A percentile compares a stretch with the other conserved stretches of the same genome.
Evolutionary conservation across 2,797 vertebrate genomes (phyloP).

Genomic region (Lagorchestes hirsutus): DNA sequence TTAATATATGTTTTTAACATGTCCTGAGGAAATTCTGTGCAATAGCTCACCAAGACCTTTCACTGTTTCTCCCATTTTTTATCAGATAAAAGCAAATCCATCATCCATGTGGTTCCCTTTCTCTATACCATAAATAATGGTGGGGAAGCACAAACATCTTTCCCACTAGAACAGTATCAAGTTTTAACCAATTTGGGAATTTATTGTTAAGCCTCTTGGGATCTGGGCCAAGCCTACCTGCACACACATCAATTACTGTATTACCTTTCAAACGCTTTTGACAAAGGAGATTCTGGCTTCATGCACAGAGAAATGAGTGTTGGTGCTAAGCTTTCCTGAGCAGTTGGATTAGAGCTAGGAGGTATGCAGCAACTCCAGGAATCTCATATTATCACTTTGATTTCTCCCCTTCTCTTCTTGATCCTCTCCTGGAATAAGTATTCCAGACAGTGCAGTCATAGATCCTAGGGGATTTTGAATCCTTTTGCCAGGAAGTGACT

Average conservation of each 20-base stretch:
- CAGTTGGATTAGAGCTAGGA: not conserved
- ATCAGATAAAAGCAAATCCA: slow-evolving; percentile 69
- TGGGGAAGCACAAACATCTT: not conserved
- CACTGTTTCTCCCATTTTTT: slow-evolving; percentile 53
- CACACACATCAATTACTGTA: not conserved
- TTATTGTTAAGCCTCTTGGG: slow-evolving; percentile 28
- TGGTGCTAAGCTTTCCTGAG: not conserved
- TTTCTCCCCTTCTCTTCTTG: not conserved
- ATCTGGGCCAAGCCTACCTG: slow-evolving; percentile 5
- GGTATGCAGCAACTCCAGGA: not conserved
- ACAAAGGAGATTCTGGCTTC: not conserved
- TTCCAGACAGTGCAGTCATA: not conserved
- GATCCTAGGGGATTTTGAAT: not conserved
- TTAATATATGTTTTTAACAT: slow-evolving; percentile 72
- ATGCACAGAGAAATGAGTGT: not conserved
- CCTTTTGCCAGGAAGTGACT: not conserved
- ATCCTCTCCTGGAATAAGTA: not conserved
- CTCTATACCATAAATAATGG: slow-evolving; percentile 50
- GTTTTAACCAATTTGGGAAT: slow-evolving; percentile 57
- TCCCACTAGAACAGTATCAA: not conserved
- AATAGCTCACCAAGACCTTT: slow-evolving; percentile 68
- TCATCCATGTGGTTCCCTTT: slow-evolving; percentile 1
- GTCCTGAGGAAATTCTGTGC: slow-evolving; percentile 65
- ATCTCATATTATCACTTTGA: not conserved
- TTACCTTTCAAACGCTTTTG: slow-evolving; percentile 17